These are phyloP conservation scores for Kryphioiulus occultus DNA, from an alignment of 2,888 invertebrate genomes.

Conservation along the genomic window DNA sequence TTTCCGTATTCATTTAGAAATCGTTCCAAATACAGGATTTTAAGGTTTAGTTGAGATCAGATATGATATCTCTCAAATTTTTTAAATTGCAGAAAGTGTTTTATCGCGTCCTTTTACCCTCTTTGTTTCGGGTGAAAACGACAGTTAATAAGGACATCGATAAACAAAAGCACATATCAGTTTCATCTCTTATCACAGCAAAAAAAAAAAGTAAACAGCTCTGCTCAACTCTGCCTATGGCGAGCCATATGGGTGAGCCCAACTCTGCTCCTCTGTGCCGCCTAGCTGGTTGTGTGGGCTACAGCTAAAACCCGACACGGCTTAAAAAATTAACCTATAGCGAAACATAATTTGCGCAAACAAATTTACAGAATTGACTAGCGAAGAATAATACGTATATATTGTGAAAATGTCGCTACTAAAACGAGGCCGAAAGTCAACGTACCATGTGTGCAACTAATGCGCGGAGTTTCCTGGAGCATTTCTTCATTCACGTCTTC, in stretches of 20 bases:
- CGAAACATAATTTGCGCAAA: background rate
- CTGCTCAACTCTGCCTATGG: background rate
- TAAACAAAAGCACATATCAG: background rate
- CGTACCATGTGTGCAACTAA: background rate
- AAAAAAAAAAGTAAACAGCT: background rate
- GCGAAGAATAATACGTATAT: background rate
- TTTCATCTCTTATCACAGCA: background rate
- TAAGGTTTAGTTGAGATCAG: too few relatives aligned
- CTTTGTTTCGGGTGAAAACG: too few relatives aligned
- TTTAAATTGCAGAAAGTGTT: too few relatives aligned
- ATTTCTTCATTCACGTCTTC: slow-evolving; percentile 9
- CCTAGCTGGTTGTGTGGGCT: background rate
- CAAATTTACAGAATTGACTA: background rate
- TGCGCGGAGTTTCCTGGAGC: background rate
- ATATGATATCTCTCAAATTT: too few relatives aligned
- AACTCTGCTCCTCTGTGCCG: background rate
- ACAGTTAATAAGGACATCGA: background rate
- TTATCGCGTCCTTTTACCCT: too few relatives aligned
- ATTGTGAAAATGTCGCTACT: background rate
- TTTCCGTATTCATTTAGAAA: too few relatives aligned
- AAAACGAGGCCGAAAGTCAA: background rate
- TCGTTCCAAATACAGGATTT: too few relatives aligned
- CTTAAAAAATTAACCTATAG: background rate
- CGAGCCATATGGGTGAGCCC: background rate
- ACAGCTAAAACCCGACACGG: background rate